Percentiles rank a stretch among this genome's conserved stretches.
Evolutionary conservation across 2,113 vertebrate species (phyloP).

Genomic region (Cephalopterus ornatus): DNA sequence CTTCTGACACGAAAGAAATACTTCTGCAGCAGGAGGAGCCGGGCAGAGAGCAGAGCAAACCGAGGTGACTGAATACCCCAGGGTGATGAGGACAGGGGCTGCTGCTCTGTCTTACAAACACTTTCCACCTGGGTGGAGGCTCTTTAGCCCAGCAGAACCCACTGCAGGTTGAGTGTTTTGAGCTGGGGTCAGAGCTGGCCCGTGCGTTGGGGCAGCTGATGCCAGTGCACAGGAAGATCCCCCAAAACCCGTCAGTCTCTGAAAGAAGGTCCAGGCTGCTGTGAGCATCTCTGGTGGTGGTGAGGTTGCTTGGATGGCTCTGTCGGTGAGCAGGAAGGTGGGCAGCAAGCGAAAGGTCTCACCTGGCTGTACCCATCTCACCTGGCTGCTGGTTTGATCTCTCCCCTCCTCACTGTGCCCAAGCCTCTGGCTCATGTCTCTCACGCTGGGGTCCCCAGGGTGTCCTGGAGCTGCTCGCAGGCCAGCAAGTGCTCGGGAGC

Average conservation of each 20-base stretch:
- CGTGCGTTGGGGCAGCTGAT: accelerated
- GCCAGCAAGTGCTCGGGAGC: neutral
- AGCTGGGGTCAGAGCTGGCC: neutral
- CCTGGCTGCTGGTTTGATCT: neutral
- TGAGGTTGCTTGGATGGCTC: neutral
- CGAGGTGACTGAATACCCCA: neutral
- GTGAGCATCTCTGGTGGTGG: neutral
- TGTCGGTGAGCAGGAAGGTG: neutral
- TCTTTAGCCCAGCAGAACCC: neutral
- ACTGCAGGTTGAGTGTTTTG: neutral
- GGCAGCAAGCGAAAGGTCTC: neutral
- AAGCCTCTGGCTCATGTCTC: neutral
- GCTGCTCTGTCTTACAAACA: neutral
- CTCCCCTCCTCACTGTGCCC: neutral
- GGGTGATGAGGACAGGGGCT: neutral
- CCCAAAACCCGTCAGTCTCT: accelerated
- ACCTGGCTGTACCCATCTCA: conserved; percentile 1
- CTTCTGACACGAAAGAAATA: accelerated
- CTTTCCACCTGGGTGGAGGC: accelerated
- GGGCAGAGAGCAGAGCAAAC: neutral
- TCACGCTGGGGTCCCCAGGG: neutral
- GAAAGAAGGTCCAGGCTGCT: neutral
- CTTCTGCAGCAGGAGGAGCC: neutral
- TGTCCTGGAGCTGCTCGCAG: neutral
- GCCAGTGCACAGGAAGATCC: neutral